A percentile compares a stretch with the other conserved stretches of the same genome.
Evolutionary conservation across 2,113 vertebrate species (phyloP).

Genomic region (Tichodroma muraria): DNA sequence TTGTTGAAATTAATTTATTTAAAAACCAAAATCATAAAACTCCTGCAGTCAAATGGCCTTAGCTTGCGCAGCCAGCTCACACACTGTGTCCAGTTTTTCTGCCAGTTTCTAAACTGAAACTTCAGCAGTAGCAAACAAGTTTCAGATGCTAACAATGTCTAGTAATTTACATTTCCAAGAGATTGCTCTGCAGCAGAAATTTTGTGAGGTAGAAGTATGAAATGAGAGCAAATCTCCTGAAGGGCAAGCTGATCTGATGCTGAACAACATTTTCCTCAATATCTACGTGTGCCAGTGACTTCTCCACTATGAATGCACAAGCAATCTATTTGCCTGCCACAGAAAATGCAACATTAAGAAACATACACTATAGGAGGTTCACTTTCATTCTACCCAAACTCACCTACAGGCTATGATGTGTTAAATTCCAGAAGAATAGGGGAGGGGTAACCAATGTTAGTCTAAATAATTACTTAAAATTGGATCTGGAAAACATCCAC

Average conservation of each 20-base stretch:
- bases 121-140: not conserved
- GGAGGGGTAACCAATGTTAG: not conserved
- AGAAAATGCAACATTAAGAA: not conserved
- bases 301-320: not conserved
- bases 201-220: not conserved
- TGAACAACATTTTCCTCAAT: not conserved
- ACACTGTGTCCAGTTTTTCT: not conserved
- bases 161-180: not conserved
- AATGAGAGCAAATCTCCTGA: not conserved
- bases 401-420: not conserved
- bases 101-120: not conserved
- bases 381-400: not conserved
- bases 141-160: not conserved
- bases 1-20: not conserved
- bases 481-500: not conserved
- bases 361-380: not conserved
- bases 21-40: not conserved
- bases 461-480: not conserved
- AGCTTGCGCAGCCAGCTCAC: not conserved
- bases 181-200: not conserved
- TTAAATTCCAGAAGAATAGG: not conserved
- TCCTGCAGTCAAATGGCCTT: not conserved
- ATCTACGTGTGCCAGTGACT: not conserved
- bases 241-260: not conserved
- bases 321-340: not conserved